phyloP scores from a whole-genome alignment of 2,888 invertebrate genomes.

The Volucella inflata region DNA sequence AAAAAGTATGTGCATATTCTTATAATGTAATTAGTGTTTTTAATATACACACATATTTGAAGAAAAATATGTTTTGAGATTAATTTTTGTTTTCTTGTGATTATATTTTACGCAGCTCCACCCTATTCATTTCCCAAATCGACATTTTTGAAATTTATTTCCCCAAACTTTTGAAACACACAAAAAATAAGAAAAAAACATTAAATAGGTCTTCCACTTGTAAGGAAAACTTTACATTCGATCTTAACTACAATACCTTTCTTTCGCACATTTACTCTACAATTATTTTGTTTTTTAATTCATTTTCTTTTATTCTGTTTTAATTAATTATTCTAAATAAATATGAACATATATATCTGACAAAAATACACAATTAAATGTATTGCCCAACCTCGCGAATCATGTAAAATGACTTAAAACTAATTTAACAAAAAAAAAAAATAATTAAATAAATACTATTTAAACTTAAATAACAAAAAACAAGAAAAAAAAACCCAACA shows the following conservation, averaged over 20 bases:
- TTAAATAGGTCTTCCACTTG: conserved; percentile 56
- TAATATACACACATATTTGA: conserved; percentile 73
- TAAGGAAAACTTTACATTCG: conserved; percentile 43
- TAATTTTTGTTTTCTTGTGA: conserved; percentile 78
- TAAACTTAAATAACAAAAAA: conserved; percentile 9
- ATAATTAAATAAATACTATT: conserved; percentile 62
- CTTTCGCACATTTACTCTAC: conserved; percentile 23
- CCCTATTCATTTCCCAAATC: neutral
- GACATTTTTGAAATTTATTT: neutral
- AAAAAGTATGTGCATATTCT: conserved; percentile 67
- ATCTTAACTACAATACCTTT: neutral
- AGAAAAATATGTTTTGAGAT: conserved; percentile 79
- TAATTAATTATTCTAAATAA: conserved; percentile 31
- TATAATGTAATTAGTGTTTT: conserved; percentile 69
- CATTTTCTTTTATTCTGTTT: neutral
- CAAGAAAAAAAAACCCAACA: conserved; percentile 44
- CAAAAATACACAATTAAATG: conserved; percentile 55
- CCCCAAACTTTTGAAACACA: neutral
- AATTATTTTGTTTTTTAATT: conserved; percentile 30
- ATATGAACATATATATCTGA: conserved; percentile 49
- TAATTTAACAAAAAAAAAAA: conserved; percentile 62
- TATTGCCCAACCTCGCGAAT: conserved; percentile 78
- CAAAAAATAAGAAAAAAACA: neutral
- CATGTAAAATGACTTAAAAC: conserved; percentile 76
- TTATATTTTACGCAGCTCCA: conserved; percentile 41